phyloP scores from a whole-genome alignment of 2,113 vertebrate species.

The Corapipo altera region DNA sequence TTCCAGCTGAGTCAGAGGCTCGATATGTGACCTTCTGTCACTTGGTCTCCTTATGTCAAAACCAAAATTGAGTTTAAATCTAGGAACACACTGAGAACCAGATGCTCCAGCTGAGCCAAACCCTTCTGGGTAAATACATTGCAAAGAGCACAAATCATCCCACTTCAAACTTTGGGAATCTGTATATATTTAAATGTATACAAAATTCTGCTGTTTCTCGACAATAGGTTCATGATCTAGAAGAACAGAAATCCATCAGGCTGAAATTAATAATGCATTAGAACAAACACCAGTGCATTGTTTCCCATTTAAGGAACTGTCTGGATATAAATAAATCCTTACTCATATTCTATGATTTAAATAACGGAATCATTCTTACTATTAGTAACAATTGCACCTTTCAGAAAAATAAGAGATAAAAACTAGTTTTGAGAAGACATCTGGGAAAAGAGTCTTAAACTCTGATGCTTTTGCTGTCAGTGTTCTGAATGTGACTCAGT shows the following conservation, averaged over 20 bases:
- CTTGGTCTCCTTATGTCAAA: constrained; percentile 28
- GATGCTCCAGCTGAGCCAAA: constrained; percentile 19
- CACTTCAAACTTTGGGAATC: constrained; percentile 41
- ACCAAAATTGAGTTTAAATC: not conserved
- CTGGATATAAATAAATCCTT: constrained; percentile 59
- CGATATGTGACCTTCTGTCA: not conserved
- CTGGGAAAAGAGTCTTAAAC: not conserved
- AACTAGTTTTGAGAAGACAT: constrained; percentile 1
- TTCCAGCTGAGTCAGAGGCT: constrained; percentile 5
- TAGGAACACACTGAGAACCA: not conserved
- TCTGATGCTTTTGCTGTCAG: not conserved
- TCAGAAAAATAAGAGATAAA: constrained; percentile 23
- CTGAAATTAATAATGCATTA: constrained; percentile 61
- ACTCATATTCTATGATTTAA: constrained; percentile 6
- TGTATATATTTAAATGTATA: constrained; percentile 49
- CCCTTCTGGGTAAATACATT: constrained; percentile 24
- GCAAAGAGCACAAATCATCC: constrained; percentile 40
- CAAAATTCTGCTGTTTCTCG: constrained; percentile 34
- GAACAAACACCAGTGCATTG: constrained; percentile 52
- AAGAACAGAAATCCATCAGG: constrained; percentile 47
- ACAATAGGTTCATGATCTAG: constrained; percentile 24
- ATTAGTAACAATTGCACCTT: not conserved
- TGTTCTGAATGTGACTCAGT: not conserved
- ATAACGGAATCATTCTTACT: not conserved
- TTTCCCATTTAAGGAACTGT: constrained; percentile 65